A percentile compares a stretch with the other conserved stretches of the same genome.
phyloP scores from a whole-genome alignment of 2,113 vertebrate species.

The Neogobius melanostomus region DNA sequence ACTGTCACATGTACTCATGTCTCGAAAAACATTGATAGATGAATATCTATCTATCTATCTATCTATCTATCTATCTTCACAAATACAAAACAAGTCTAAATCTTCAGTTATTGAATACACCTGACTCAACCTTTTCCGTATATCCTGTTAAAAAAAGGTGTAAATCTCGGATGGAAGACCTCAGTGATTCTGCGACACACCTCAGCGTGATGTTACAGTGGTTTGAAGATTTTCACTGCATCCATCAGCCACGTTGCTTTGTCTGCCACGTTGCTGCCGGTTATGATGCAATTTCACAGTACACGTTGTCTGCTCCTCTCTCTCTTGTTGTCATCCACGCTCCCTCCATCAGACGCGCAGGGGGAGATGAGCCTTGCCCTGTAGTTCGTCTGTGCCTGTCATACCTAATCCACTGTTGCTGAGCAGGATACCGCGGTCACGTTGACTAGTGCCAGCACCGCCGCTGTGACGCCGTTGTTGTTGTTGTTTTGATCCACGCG shows the following conservation, averaged over 20 bases:
- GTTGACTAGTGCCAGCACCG: slow-evolving; percentile 15
- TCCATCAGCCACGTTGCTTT: slow-evolving; percentile 7
- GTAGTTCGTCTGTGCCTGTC: slow-evolving; percentile 37
- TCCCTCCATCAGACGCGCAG: slow-evolving; percentile 16
- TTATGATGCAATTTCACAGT: slow-evolving; percentile 41
- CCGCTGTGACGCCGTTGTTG: slow-evolving; percentile 12
- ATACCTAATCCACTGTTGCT: slow-evolving; percentile 48
- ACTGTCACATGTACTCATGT: no score
- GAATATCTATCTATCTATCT: no score
- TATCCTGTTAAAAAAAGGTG: no score
- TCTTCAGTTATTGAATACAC: no score
- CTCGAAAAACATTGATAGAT: no score
- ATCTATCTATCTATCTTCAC: no score
- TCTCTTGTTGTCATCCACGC: slow-evolving; percentile 10
- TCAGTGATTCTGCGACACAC: no score
- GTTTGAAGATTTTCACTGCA: slow-evolving; percentile 23
- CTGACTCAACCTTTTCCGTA: no score
- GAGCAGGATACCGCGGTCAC: slow-evolving; percentile 32
- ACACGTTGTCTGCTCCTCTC: slow-evolving; percentile 19
- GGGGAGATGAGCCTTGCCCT: slow-evolving; percentile 32
- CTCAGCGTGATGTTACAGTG: slow-evolving; percentile 1
- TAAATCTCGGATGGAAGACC: no score
- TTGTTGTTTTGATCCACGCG: slow-evolving; percentile 48
- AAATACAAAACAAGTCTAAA: no score
- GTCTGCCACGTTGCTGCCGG: slow-evolving; percentile 21